Evolutionary conservation across 2,888 invertebrate species (phyloP).

Genomic region (Drosophila meridiana): DNA sequence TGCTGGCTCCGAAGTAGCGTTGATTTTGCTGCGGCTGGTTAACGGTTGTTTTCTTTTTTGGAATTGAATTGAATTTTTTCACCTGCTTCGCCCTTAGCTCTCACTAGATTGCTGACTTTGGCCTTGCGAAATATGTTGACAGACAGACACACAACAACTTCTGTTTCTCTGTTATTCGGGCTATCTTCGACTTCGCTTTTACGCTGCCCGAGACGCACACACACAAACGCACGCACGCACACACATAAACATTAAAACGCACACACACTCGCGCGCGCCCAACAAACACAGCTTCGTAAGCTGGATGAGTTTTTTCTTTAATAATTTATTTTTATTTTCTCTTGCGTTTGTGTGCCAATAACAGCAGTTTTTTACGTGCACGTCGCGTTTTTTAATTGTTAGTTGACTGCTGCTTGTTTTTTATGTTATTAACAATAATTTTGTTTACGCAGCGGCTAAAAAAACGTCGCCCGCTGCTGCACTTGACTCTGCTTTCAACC

Average conservation of each 20-base stretch:
- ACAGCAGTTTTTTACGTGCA: slow-evolving; percentile 3
- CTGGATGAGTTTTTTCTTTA: slow-evolving; percentile 20
- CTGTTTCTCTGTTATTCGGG: slow-evolving; percentile 54
- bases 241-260: slow-evolving; percentile 33
- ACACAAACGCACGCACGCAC: slow-evolving; percentile 35
- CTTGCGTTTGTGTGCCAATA: slow-evolving; percentile 11
- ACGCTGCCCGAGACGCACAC: slow-evolving; percentile 46
- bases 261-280: slow-evolving; percentile 26
- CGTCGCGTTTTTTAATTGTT: slow-evolving; percentile 18
- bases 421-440: slow-evolving; percentile 60
- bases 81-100: slow-evolving; percentile 10
- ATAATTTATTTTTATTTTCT: slow-evolving; percentile 4
- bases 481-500: slow-evolving; percentile 57
- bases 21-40: slow-evolving; percentile 16
- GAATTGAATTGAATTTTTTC: slow-evolving; percentile 5
- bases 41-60: slow-evolving; percentile 15
- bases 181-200: slow-evolving; percentile 52
- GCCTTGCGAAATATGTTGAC: slow-evolving; percentile 53
- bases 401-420: background rate
- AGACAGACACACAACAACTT: slow-evolving; percentile 48
- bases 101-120: slow-evolving; percentile 39
- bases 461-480: slow-evolving; percentile 43
- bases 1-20: slow-evolving; percentile 10
- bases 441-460: slow-evolving; percentile 66
- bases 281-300: slow-evolving; percentile 45